phyloP scores from a whole-genome alignment of 2,797 vertebrate species.

The Siniperca scherzeri region DNA sequence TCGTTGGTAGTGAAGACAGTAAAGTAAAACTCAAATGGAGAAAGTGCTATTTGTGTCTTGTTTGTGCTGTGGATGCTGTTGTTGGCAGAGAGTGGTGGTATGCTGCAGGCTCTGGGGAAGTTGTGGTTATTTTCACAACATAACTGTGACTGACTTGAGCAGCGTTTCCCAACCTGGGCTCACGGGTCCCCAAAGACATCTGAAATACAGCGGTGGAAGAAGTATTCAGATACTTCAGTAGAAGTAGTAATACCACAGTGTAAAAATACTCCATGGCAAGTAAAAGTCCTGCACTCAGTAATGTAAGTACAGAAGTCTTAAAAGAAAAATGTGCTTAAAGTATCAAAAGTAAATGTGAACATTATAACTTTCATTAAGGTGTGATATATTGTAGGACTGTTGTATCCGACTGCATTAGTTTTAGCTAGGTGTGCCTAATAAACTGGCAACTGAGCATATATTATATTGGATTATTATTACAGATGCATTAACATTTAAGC shows the following conservation, averaged over 20 bases:
- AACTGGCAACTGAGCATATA: too few relatives aligned
- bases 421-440: background rate
- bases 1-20: slow-evolving; percentile 55
- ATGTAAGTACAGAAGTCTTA: background rate
- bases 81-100: slow-evolving; percentile 26
- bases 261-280: background rate
- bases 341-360: too few relatives aligned
- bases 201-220: background rate
- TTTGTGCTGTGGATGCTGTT: slow-evolving; percentile 46
- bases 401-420: too few relatives aligned
- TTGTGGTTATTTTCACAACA: slow-evolving; percentile 47
- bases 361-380: too few relatives aligned
- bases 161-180: slow-evolving; percentile 30
- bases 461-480: too few relatives aligned
- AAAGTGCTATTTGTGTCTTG: slow-evolving; percentile 52
- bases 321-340: background rate
- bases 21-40: slow-evolving; percentile 57
- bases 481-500: too few relatives aligned
- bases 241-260: background rate
- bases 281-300: background rate
- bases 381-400: too few relatives aligned
- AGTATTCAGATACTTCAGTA: too few relatives aligned
- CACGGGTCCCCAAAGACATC: slow-evolving; percentile 14
- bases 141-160: slow-evolving; percentile 33
- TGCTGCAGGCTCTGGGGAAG: slow-evolving; percentile 43